These are phyloP conservation scores for Garra rufa DNA, from an alignment of 2,113 vertebrate genomes.

Conservation along the genomic window DNA sequence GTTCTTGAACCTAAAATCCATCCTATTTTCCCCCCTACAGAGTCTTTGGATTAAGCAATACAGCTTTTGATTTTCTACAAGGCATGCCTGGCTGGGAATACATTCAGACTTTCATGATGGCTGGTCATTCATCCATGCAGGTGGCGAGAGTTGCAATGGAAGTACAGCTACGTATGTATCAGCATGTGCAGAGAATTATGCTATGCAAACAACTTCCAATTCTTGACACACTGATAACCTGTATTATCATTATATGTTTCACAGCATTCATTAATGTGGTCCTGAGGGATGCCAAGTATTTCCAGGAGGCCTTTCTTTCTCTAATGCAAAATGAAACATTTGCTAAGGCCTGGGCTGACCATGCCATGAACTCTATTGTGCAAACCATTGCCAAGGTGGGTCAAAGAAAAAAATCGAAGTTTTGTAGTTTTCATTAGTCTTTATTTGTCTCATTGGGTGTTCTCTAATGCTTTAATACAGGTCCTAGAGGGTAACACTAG, in stretches of 20 bases:
- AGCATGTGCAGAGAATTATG: neutral
- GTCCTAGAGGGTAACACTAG: neutral
- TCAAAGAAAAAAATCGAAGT: neutral
- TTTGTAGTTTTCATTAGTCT: neutral
- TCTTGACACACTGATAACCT: neutral
- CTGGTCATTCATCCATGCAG: slow-evolving; percentile 65
- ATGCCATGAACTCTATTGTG: slow-evolving; percentile 53
- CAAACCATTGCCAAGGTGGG: slow-evolving; percentile 63
- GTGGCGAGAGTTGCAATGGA: slow-evolving; percentile 53
- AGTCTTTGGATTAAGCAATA: slow-evolving; percentile 64
- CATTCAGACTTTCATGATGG: slow-evolving; percentile 59
- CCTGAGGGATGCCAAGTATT: slow-evolving; percentile 51
- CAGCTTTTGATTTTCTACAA: slow-evolving; percentile 62
- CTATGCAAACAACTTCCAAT: neutral
- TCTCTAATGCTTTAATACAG: neutral
- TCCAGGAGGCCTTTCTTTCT: slow-evolving; percentile 52
- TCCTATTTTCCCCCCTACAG: slow-evolving; percentile 53
- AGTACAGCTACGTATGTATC: slow-evolving; percentile 63
- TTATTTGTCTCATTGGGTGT: neutral
- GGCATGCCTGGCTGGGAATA: slow-evolving; percentile 62
- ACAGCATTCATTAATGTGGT: slow-evolving; percentile 63
- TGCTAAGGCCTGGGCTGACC: slow-evolving; percentile 50
- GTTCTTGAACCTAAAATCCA: neutral
- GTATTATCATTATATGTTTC: slow-evolving; percentile 26
- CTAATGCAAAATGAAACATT: slow-evolving; percentile 65